Percentiles rank a stretch among this genome's conserved stretches.
These are phyloP conservation scores for Antheraea assamensis DNA, from an alignment of 2,888 invertebrate species.

Conservation along the genomic window DNA sequence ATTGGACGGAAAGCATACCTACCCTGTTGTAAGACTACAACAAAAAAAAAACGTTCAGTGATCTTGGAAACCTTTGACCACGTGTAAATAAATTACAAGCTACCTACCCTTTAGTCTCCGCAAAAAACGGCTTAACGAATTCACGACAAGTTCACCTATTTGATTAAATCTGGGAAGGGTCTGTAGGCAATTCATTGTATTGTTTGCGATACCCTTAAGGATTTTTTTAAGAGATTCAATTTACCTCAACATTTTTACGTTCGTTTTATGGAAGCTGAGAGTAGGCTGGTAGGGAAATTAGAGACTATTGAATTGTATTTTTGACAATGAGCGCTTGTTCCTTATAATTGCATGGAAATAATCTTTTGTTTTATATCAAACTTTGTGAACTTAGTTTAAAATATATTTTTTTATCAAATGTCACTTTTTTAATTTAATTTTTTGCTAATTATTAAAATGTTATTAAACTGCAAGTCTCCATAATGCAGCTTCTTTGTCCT, in stretches of 20 bases:
- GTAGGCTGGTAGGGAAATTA: background rate
- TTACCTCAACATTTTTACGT: constrained; percentile 19
- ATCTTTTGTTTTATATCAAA: background rate
- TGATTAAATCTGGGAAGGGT: constrained; percentile 27
- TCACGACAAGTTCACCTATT: constrained; percentile 17
- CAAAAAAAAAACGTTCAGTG: background rate
- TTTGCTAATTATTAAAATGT: too few relatives aligned
- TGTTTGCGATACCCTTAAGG: constrained; percentile 37
- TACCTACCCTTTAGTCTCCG: background rate
- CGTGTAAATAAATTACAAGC: constrained; percentile 8
- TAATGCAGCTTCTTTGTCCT: too few relatives aligned
- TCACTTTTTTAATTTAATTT: too few relatives aligned
- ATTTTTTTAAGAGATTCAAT: constrained; percentile 32
- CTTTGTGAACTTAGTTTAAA: background rate
- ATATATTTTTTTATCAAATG: too few relatives aligned
- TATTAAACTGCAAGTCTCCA: too few relatives aligned
- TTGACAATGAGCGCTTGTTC: background rate
- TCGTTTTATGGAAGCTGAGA: constrained; percentile 8
- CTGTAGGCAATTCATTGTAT: constrained; percentile 38
- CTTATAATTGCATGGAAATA: background rate
- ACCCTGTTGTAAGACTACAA: too few relatives aligned
- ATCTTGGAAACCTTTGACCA: background rate
- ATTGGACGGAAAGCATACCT: too few relatives aligned
- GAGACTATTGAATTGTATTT: background rate
- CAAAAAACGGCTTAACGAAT: constrained; percentile 10